Conservation (phyloP, 2,888 invertebrate genomes). For the Himalopsyche tibetana region DNA sequence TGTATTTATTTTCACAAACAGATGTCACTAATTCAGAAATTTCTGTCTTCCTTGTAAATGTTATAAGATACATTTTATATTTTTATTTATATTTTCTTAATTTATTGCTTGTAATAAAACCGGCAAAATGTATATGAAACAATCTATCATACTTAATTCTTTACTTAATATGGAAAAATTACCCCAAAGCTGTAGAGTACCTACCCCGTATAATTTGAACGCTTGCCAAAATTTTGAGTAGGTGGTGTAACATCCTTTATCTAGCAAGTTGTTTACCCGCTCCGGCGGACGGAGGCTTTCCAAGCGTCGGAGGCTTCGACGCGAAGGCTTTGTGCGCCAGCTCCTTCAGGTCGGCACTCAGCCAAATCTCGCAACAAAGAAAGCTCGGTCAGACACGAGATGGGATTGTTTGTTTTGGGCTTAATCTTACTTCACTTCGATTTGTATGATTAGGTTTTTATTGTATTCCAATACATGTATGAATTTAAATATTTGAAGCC, state of each 20-base stretch:
- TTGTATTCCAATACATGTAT: neutral
- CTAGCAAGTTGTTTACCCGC: constrained; percentile 10
- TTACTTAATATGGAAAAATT: too few species aligned
- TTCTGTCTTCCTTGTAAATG: too few species aligned
- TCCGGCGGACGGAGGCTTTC: neutral
- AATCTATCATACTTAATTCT: too few species aligned
- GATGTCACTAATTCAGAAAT: too few species aligned
- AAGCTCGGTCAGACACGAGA: constrained; percentile 4
- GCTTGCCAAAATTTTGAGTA: constrained; percentile 19
- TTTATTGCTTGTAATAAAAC: too few species aligned
- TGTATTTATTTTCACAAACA: too few species aligned
- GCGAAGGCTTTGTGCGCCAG: constrained; percentile 15
- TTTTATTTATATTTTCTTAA: too few species aligned
- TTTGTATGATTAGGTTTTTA: constrained; percentile 2
- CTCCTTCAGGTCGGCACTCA: constrained; percentile 17
- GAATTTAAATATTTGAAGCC: too few species aligned
- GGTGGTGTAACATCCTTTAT: constrained; percentile 23
- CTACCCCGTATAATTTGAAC: neutral
- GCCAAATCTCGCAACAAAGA: constrained; percentile 19
- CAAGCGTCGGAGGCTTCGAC: constrained; percentile 1
- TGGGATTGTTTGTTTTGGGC: neutral
- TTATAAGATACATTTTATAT: too few species aligned
- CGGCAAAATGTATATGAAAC: too few species aligned
- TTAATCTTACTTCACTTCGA: neutral
- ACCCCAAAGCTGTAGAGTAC: neutral